Evolutionary conservation across 2,113 vertebrate species (phyloP).

Genomic region (Perca fluviatilis): DNA sequence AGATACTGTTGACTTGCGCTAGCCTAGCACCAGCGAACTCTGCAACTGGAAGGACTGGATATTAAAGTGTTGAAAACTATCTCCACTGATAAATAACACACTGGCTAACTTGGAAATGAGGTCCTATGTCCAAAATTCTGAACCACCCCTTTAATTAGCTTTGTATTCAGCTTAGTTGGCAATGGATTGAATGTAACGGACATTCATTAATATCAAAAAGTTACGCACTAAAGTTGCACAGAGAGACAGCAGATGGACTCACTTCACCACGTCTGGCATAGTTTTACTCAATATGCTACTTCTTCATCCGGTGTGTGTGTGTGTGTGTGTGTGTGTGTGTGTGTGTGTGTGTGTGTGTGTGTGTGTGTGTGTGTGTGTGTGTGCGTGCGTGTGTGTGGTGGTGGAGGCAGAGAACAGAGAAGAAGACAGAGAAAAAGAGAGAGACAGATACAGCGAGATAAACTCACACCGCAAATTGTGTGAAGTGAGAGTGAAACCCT

Average conservation of each 20-base stretch:
- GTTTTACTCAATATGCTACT: conserved; percentile 22
- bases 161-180: too few relatives aligned
- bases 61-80: too few relatives aligned
- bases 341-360: conserved; percentile 11
- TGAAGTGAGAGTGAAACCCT: conserved; percentile 68
- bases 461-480: conserved; percentile 39
- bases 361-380: background rate
- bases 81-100: too few relatives aligned
- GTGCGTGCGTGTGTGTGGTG: background rate
- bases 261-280: background rate
- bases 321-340: conserved; percentile 18
- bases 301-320: conserved; percentile 25
- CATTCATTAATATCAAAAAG: too few relatives aligned
- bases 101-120: too few relatives aligned
- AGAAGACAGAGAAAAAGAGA: background rate
- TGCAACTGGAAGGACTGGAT: too few relatives aligned
- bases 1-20: too few relatives aligned
- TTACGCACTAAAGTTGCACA: background rate
- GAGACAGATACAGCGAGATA: conserved; percentile 10
- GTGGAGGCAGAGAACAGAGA: conserved; percentile 12
- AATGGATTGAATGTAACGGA: too few relatives aligned
- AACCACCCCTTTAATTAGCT: too few relatives aligned
- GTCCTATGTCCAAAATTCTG: too few relatives aligned
- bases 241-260: background rate
- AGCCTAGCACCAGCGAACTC: too few relatives aligned